Evolutionary conservation across 2,888 invertebrate genomes (phyloP).

Genomic region (Corbicula japonica): DNA sequence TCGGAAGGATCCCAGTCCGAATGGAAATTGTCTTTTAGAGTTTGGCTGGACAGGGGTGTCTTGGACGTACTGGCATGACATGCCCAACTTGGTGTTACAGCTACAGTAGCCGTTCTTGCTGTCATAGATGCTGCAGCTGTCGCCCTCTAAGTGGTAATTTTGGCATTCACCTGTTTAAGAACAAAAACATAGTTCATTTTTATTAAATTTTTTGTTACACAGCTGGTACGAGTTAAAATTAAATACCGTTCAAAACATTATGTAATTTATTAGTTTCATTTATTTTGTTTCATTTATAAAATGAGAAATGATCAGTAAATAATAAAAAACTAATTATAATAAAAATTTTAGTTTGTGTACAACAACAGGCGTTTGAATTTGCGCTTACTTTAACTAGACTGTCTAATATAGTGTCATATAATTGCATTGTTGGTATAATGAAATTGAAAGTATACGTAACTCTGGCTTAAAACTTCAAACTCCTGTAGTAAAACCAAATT

Average conservation of each 20-base stretch:
- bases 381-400: no score
- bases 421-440: no score
- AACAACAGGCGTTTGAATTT: no score
- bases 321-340: no score
- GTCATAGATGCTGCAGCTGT: constrained; percentile 53
- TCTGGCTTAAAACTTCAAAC: no score
- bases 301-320: no score
- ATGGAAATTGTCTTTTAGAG: constrained; percentile 1
- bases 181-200: background rate
- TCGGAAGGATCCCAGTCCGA: constrained; percentile 12
- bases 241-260: background rate
- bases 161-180: constrained; percentile 51
- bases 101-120: constrained; percentile 60
- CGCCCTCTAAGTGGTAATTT: constrained; percentile 46
- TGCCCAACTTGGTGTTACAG: constrained; percentile 53
- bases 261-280: background rate
- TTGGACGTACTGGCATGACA: constrained; percentile 37
- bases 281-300: background rate
- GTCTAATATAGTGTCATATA: no score
- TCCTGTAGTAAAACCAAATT: no score
- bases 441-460: no score
- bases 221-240: no score
- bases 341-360: no score
- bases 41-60: background rate
- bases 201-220: no score